A percentile compares a stretch with the other conserved stretches of the same genome.
These are phyloP conservation scores for Folsomia candida DNA, from an alignment of 2,888 invertebrate genomes.

Conservation along the genomic window DNA sequence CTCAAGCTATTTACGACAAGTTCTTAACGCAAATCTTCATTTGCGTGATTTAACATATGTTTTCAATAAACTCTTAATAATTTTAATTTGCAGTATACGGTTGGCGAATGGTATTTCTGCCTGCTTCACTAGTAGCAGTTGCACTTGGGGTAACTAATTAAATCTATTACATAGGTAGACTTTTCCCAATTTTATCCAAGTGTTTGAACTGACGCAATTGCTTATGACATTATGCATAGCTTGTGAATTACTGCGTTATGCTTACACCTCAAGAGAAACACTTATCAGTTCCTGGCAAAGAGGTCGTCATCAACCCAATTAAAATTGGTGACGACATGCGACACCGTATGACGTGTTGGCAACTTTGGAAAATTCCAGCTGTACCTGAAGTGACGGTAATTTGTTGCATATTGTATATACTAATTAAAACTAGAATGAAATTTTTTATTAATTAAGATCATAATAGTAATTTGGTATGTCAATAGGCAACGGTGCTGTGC, in stretches of 20 bases:
- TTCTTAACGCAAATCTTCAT: not conserved
- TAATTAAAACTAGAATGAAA: no score
- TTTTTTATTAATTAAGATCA: no score
- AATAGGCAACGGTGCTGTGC: slow-evolving; percentile 56
- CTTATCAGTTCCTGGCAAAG: slow-evolving; percentile 45
- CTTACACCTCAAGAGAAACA: slow-evolving; percentile 43
- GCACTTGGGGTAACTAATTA: slow-evolving; percentile 49
- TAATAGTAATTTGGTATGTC: no score
- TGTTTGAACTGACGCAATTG: no score
- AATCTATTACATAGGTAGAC: not conserved
- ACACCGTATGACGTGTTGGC: slow-evolving; percentile 38
- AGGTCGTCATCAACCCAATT: slow-evolving; percentile 16
- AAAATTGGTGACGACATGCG: slow-evolving; percentile 31
- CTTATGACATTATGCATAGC: no score
- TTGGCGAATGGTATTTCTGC: slow-evolving; percentile 55
- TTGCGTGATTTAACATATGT: not conserved
- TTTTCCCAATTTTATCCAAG: not conserved
- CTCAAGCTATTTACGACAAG: not conserved
- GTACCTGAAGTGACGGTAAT: slow-evolving; percentile 56
- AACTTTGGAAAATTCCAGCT: slow-evolving; percentile 54
- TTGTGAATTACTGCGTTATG: slow-evolving; percentile 43
- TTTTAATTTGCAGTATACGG: slow-evolving; percentile 51
- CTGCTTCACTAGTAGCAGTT: slow-evolving; percentile 54
- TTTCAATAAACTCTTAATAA: not conserved
- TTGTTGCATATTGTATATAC: no score